Conservation (phyloP, 1,140 invertebrate genomes). For the Spodoptera litura region DNA sequence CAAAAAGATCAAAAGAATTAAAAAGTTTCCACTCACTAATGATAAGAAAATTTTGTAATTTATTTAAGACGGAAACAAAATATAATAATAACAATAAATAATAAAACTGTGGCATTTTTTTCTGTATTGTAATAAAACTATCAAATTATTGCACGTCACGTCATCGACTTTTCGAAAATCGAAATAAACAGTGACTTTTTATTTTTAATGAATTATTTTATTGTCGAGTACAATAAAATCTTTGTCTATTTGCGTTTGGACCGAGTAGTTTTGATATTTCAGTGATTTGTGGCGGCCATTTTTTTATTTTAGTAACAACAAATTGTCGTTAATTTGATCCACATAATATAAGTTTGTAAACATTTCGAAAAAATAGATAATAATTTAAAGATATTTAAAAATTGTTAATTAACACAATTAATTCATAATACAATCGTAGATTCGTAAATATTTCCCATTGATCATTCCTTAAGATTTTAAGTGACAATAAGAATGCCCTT, state of each 20-base stretch:
- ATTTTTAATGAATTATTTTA: constrained; percentile 76
- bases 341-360: too few relatives aligned
- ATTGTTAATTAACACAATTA: too few relatives aligned
- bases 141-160: constrained; percentile 75
- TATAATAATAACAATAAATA: constrained; percentile 79
- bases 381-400: too few relatives aligned
- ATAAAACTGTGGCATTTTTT: constrained; percentile 73
- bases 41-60: constrained; percentile 62
- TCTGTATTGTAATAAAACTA: constrained; percentile 76
- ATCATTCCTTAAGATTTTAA: too few relatives aligned
- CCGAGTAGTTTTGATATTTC: constrained; percentile 59
- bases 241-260: constrained; percentile 59
- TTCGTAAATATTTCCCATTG: too few relatives aligned
- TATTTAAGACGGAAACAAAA: constrained; percentile 75
- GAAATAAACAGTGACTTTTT: constrained; percentile 70
- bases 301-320: not conserved
- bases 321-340: too few relatives aligned
- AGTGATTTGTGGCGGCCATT: not conserved
- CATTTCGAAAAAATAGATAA: too few relatives aligned
- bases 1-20: constrained; percentile 63
- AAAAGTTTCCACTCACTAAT: constrained; percentile 51
- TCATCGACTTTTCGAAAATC: constrained; percentile 60
- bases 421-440: too few relatives aligned
- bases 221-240: constrained; percentile 73
- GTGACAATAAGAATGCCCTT: too few relatives aligned